phyloP scores from a whole-genome alignment of 2,888 invertebrate genomes.

The Orthonevra nobilis region DNA sequence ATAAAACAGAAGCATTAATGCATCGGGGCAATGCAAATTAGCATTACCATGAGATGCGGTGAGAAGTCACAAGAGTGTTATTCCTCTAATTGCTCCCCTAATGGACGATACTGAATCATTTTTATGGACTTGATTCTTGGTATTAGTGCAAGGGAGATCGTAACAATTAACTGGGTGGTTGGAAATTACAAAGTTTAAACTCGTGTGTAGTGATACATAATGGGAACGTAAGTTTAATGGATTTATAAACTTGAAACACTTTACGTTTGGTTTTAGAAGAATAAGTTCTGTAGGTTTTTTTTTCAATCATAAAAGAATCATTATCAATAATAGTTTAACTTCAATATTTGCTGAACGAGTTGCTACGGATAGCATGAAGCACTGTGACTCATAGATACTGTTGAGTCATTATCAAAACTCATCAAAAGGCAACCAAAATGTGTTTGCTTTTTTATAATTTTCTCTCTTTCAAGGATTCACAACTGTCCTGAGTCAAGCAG shows the following conservation, averaged over 20 bases:
- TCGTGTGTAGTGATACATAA: too few species aligned
- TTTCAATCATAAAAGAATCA: neutral
- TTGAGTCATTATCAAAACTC: too few species aligned
- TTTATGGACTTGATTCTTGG: slow-evolving; percentile 52
- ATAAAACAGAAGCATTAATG: slow-evolving; percentile 70
- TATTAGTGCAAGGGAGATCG: slow-evolving; percentile 55
- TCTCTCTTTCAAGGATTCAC: too few species aligned
- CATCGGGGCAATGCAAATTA: slow-evolving; percentile 64
- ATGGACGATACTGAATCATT: slow-evolving; percentile 61
- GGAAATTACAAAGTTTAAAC: slow-evolving; percentile 13
- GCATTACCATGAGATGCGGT: neutral
- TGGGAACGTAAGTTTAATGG: slow-evolving; percentile 11
- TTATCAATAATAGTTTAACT: slow-evolving; percentile 3
- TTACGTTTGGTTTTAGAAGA: slow-evolving; percentile 8
- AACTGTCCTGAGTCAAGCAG: too few species aligned
- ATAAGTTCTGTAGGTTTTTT: slow-evolving; percentile 13
- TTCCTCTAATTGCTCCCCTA: slow-evolving; percentile 56
- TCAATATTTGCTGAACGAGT: slow-evolving; percentile 5
- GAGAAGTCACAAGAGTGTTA: neutral
- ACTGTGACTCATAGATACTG: too few species aligned
- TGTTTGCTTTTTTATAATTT: too few species aligned
- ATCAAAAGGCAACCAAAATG: too few species aligned
- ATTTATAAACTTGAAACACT: slow-evolving; percentile 28
- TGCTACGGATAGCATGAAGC: neutral
- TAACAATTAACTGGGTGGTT: slow-evolving; percentile 43